These are phyloP conservation scores for Dipodomys spectabilis DNA, from an alignment of 2,113 vertebrate genomes.

Conservation along the genomic window DNA sequence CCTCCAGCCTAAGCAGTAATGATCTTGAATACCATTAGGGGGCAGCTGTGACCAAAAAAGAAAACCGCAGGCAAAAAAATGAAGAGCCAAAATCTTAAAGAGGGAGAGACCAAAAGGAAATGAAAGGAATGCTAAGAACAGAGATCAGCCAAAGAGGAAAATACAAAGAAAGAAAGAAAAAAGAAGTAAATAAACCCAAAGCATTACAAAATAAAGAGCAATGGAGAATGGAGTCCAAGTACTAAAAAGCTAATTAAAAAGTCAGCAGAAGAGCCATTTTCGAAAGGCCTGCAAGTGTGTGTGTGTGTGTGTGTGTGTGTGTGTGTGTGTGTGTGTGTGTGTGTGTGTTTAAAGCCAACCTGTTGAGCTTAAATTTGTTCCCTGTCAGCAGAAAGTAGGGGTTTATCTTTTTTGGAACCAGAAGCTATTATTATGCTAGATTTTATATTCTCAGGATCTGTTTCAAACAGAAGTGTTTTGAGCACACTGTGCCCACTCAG, in stretches of 20 bases:
- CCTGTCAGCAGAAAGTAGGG: constrained; percentile 18
- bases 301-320: not conserved
- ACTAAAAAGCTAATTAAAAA: not conserved
- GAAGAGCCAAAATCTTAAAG: not conserved
- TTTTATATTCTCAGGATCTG: not conserved
- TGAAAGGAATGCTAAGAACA: not conserved
- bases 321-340: not conserved
- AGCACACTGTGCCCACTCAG: not conserved
- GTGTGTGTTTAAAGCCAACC: constrained; percentile 44
- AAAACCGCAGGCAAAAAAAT: not conserved
- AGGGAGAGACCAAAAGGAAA: constrained; percentile 47
- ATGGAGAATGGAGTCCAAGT: constrained; percentile 6
- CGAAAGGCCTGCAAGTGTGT: not conserved
- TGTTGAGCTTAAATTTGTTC: constrained; percentile 69
- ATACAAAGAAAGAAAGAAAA: constrained; percentile 12
- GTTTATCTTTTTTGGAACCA: fast-evolving
- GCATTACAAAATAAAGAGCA: constrained; percentile 2
- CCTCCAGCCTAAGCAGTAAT: not conserved
- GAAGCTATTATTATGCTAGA: not conserved
- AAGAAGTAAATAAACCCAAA: constrained; percentile 44
- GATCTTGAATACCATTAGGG: constrained; percentile 68
- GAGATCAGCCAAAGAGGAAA: constrained; percentile 6
- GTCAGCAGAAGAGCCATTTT: constrained; percentile 17
- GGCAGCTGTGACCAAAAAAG: constrained; percentile 84
- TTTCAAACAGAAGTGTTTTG: not conserved